Base-by-base conservation (phyloP, 2,888 invertebrate species). In the Rhogogaster chlorosoma region DNA sequence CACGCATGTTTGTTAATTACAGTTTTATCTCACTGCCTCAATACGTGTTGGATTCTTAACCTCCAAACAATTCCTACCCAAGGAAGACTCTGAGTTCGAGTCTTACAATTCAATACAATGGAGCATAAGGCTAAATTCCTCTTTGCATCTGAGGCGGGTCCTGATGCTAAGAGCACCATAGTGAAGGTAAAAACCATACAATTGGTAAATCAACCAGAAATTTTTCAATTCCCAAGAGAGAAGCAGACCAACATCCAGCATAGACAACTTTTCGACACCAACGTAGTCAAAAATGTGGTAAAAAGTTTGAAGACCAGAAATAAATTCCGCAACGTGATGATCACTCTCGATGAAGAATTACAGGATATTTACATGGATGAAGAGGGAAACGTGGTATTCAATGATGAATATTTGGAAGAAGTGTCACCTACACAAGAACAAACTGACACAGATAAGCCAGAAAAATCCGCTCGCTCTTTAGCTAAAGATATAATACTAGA, bases 401-500 rank as follows among this genome's bases (percentile, higher is more conserved):
- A 82, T 18, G 84, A 85, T 45, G 84, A 86, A 57, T 86, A 86
- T 61, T 80, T 85, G 29, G 85, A 86, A 12, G 73, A 85, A 36
- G 53, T n/a, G 12, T 12, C 12, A 26, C 22, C 26, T 0, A 5
- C 22, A 5, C 61, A 61, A 61, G 26, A 26, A 29, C 26, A 10
- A 6, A 67, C 12, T 15, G 70, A 77, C 26, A 67, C 75, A 32
- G 18, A 57, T 53, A 82, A 86, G 4, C 42, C 32, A 53, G 83
- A 75, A 15, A 38, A 70, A 64, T 26, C 61, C 49, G 26, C 70
- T 12, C 53, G 5, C 3, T 26, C 83, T 38, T 64, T 85, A 57
- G 84, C 64, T 9, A 80, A 85, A 53, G 82, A 86, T 71, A 84
- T 86, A 29, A 61, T 82, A 36, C 12, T 82, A 9, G 82, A 82